Conservation (phyloP, 2,888 invertebrate species). For the Brenthis hecate region DNA sequence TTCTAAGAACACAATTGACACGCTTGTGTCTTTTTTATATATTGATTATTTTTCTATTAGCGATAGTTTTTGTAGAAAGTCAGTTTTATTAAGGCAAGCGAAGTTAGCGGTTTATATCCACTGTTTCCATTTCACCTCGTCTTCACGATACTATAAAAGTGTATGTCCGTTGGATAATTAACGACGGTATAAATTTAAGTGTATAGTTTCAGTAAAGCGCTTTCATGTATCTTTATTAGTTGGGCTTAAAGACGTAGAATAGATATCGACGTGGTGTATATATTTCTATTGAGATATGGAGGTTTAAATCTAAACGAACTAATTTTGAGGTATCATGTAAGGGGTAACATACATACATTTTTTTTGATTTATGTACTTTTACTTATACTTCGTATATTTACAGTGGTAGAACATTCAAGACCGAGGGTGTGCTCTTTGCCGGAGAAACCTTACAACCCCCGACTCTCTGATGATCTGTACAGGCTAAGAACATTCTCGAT, state of each 20-base stretch:
- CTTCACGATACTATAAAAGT: constrained; percentile 19
- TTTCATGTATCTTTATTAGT: too few relatives aligned
- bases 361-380: neutral
- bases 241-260: too few relatives aligned
- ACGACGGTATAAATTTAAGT: too few relatives aligned
- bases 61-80: neutral
- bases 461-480: constrained; percentile 92
- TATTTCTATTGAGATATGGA: neutral
- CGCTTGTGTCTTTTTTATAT: too few relatives aligned
- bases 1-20: neutral
- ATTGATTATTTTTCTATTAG: neutral
- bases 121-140: constrained; percentile 15
- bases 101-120: constrained; percentile 8
- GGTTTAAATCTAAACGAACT: too few relatives aligned
- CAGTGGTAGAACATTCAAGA: constrained; percentile 92
- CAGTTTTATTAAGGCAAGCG: constrained; percentile 2
- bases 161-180: constrained; percentile 1
- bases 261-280: too few relatives aligned
- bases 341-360: neutral
- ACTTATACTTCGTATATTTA: constrained; percentile 1
- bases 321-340: neutral
- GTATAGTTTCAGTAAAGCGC: too few relatives aligned
- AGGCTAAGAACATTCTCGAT: constrained; percentile 93
- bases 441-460: constrained; percentile 93
- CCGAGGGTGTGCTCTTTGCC: constrained; percentile 93